A percentile compares a stretch with the other conserved stretches of the same genome.
Evolutionary conservation across 2,113 vertebrate genomes (phyloP).

Genomic region (Aplodontia rufa): DNA sequence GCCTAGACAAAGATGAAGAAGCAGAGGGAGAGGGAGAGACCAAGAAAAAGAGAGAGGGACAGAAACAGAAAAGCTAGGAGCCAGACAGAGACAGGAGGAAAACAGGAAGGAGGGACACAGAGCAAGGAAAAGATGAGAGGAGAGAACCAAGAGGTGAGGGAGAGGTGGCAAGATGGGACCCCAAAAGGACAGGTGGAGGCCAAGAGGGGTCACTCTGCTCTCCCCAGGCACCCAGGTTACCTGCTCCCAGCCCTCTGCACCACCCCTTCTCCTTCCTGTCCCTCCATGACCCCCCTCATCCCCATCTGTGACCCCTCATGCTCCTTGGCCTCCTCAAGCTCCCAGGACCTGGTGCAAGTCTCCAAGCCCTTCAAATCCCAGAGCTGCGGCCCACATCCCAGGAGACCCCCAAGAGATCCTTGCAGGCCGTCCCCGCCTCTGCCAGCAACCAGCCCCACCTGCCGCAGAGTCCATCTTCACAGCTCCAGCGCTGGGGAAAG

Average conservation of each 20-base stretch:
- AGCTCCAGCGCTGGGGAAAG: neutral
- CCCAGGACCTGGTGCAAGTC: rapidly evolving
- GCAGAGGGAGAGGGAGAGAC: neutral
- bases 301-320: neutral
- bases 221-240: rapidly evolving
- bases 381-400: neutral
- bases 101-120: neutral
- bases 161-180: rapidly evolving
- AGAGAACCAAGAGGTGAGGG: neutral
- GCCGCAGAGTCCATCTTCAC: neutral
- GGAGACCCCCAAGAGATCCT: neutral
- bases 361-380: neutral
- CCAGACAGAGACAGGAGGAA: neutral
- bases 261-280: neutral
- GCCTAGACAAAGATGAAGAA: neutral
- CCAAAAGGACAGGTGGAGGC: neutral
- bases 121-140: neutral
- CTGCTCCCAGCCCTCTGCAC: no score
- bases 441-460: neutral
- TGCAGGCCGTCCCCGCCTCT: neutral
- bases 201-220: rapidly evolving
- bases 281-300: rapidly evolving
- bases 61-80: no score
- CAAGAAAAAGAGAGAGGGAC: neutral
- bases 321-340: neutral